Base-by-base conservation (phyloP, 2,888 invertebrate genomes). In the Leptogaster cylindrica region DNA sequence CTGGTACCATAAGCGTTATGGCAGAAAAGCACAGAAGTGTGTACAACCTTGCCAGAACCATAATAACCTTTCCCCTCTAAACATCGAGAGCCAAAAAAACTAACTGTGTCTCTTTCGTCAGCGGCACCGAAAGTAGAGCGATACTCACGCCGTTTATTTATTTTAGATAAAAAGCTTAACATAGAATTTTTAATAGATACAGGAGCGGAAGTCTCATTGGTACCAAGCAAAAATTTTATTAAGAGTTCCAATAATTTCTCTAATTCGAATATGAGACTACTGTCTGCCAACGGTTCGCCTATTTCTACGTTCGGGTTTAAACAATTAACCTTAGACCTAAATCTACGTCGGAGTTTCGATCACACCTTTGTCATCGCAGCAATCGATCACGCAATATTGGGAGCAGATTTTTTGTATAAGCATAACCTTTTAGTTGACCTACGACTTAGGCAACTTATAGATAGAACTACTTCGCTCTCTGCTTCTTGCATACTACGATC, bases 401-500 rank as follows among this genome's bases (percentile, higher is more conserved):
- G 50, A 25, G 50, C 50, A 27, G 50, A 50, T 4, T 27, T 50
- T 23, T 20, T 50, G 5, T 25, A 50, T n/a, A 27, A 50, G 14
- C 27, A 25, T 10, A 50, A 27, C n/a, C 12, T 50, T 8, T 12
- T 50, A 12, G 50, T 50, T 1, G 50, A 50, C 27, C 12, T 50
- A 25, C 27, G 12, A 1, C n/a, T 14, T 4, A 27, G 27, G 10
- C 23, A 25, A 27, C 12, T 50, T 3, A 2, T 27, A 10, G 27
- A 50, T 50, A 8, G 27, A 50, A 50, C n/a, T n/a, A 50, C 50
- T n/a, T n/a, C 50, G 8, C 8, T 50, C 1, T 16, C 46, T 4
- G 3, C 2, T 5, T 1, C 10, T 2, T 2, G 46, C 2, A 2
- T 14, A 1, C 1, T 1, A 2, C 14, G 18, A 1, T 10, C 20